Base-by-base conservation (phyloP, 2,797 vertebrate genomes). In the Malurus splendens region DNA sequence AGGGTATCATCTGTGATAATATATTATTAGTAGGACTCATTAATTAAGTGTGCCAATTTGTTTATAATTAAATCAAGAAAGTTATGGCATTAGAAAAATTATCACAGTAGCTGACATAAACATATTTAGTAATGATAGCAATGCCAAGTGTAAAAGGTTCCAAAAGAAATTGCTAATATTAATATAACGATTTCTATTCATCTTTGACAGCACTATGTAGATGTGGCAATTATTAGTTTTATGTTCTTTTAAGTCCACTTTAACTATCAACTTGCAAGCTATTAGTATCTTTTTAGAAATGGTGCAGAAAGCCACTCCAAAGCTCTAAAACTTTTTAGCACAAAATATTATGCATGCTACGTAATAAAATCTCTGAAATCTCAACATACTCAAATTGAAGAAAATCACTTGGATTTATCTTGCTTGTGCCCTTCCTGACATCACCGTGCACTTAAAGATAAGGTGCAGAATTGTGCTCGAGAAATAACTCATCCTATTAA, bases 41-140 rank as follows among this genome's bases (percentile, higher is more conserved):
- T 96, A 93, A 97, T 96, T 96, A 95, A 95, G 52, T 48, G 79
- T 65, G 88, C 52, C 66, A 82, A 89, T 95, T 96, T 96, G 86
- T 96, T 96, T 94, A 91, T 94, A 94, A 95, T 95, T 96, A 96
- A 94, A 87, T 94, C 61, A 79, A 96, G 77, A 95, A 95, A 96
- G 95, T 78, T 95, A 94, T 86, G 82, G 39, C 87, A 93, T 95
- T 85, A 65, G 87, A 93, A 96, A 77, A 96, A 95, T 85, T 94
- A 82, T 95, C 95, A 87, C 47, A 93, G 75, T 90, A 86, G 88
- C 81, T 92, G 91, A 95, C 90, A 89, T 45, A 96, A 97, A 95
- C 91, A 94, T 72, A 90, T 87, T 93, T 72, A 36, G 61, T 93
- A 90, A 86, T 5, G n/a, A 93, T 65, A 94, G 90, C 89, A 86